Base-by-base conservation (phyloP, 2,888 invertebrate genomes). In the Fragum whitleyi region DNA sequence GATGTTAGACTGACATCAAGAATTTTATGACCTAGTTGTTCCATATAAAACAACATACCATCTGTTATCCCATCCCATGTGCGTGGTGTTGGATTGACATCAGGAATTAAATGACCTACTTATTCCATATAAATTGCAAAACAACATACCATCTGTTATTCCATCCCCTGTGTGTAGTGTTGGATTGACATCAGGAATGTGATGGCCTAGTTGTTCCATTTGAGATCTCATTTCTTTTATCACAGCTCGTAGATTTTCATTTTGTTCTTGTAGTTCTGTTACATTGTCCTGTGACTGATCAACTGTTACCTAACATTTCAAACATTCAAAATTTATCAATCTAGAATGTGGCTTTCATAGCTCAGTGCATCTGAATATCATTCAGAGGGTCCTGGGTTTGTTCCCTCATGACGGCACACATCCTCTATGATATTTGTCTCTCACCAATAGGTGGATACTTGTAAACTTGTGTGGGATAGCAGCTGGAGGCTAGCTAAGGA, bases 181-280 rank as follows among this genome's bases (percentile, higher is more conserved):
- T 19, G 77, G 65, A 21, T 85, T 85, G 23, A 68, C 57, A 32
- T 73, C 82, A 14, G 83, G 88, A 28, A 88, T 69, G 9, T 86
- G 83, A 55, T 87, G 87, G 11, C 89, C 90, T 39, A 92, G 77
- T 42, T 85, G 77, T 81, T 93, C 92, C 92, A 93, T 92, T 83
- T 93, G 91, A 53, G 86, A 81, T 70, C 93, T 87, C 94, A 94
- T 94, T 80, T 93, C 92, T 32, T 83, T 78, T 21, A 94, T 90
- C 21, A 93, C 91, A 19, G 84, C 72, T 57, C 90, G 86, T 59
- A 94, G 86, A 65, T 88, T 91, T 36, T 88, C 85, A 80, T 94
- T 94, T 85, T 94, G 93, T 53, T 89, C 84, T 67, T 89, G 87
- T n/a, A 93, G 85, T 7, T 87, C 82, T 26, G 82, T 81, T 59